These are phyloP conservation scores for Salvelinus fontinalis DNA, from an alignment of 2,113 vertebrate species.

Conservation along the genomic window DNA sequence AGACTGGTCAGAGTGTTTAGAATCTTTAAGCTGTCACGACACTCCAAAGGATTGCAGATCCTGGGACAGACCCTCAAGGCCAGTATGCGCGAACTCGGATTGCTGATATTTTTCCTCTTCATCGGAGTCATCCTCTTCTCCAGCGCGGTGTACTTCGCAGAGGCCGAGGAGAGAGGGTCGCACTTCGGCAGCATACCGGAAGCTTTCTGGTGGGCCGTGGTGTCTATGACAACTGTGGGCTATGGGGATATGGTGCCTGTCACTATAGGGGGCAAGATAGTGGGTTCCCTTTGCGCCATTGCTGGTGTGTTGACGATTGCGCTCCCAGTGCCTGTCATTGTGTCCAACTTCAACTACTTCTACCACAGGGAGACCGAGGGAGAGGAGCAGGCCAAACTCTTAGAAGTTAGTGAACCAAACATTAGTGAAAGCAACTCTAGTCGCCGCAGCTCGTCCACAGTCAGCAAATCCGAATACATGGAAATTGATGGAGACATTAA, in stretches of 20 bases:
- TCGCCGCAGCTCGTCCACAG: slow-evolving; percentile 91
- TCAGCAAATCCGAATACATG: slow-evolving; percentile 99
- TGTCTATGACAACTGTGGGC: slow-evolving; percentile 99
- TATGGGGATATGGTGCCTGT: slow-evolving; percentile 99
- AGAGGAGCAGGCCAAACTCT: slow-evolving; percentile 97
- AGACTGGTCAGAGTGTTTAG: slow-evolving; percentile 98
- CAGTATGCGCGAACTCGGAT: slow-evolving; percentile 96
- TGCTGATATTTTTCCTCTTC: slow-evolving; percentile 99
- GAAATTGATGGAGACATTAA: slow-evolving; percentile 98
- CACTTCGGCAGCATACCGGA: slow-evolving; percentile 96
- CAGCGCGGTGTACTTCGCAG: slow-evolving; percentile 97
- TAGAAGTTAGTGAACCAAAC: slow-evolving; percentile 96
- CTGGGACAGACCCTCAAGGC: slow-evolving; percentile 98
- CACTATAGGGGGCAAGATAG: slow-evolving; percentile 99
- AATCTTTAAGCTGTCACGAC: slow-evolving; percentile 98
- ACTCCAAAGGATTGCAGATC: slow-evolving; percentile 99
- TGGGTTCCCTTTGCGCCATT: slow-evolving; percentile 98
- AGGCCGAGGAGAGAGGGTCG: slow-evolving; percentile 92
- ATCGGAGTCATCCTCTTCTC: slow-evolving; percentile 99
- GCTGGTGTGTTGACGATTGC: slow-evolving; percentile 99
- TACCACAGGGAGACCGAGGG: slow-evolving; percentile 99
- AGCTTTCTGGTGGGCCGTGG: slow-evolving; percentile 99
- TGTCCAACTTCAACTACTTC: slow-evolving; percentile 99
- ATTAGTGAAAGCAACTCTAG: slow-evolving; percentile 95
- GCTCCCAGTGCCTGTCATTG: slow-evolving; percentile 98